Percentiles rank a stretch among this genome's conserved stretches.
These are phyloP conservation scores for Syndactyla subalaris DNA, from an alignment of 2,797 vertebrate genomes.

Conservation along the genomic window DNA sequence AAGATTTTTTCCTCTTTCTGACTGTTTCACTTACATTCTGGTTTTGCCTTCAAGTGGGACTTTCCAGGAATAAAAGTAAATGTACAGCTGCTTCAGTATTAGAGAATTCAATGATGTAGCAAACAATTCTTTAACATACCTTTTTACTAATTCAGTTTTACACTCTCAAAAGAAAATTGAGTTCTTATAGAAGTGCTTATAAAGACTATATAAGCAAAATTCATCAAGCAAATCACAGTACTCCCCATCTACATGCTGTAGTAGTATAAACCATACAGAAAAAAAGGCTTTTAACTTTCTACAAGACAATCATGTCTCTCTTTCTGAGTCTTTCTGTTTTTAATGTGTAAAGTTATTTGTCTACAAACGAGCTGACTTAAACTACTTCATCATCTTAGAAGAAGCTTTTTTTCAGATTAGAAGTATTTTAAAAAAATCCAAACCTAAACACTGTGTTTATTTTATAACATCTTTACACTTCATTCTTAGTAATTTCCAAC, in stretches of 20 bases:
- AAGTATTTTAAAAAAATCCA: background rate
- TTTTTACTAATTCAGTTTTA: background rate
- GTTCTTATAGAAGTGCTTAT: background rate
- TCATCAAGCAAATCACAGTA: background rate
- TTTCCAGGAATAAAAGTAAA: background rate
- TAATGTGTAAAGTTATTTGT: background rate
- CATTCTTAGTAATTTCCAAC: background rate
- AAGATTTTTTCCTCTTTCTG: background rate
- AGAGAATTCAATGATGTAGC: background rate
- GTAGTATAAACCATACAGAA: background rate
- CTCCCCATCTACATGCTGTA: rapidly evolving
- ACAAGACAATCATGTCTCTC: background rate
- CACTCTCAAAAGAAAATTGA: background rate
- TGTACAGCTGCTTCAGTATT: background rate
- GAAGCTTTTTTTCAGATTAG: background rate
- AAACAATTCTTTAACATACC: background rate
- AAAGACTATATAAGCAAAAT: background rate
- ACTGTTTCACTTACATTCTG: background rate
- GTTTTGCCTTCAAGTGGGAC: background rate
- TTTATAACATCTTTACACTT: background rate
- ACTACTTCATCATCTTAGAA: background rate
- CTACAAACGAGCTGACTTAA: background rate
- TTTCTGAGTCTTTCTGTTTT: background rate
- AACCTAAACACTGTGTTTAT: background rate
- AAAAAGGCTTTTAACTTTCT: background rate